phyloP scores from a whole-genome alignment of 2,888 invertebrate species.

The Pecten maximus region DNA sequence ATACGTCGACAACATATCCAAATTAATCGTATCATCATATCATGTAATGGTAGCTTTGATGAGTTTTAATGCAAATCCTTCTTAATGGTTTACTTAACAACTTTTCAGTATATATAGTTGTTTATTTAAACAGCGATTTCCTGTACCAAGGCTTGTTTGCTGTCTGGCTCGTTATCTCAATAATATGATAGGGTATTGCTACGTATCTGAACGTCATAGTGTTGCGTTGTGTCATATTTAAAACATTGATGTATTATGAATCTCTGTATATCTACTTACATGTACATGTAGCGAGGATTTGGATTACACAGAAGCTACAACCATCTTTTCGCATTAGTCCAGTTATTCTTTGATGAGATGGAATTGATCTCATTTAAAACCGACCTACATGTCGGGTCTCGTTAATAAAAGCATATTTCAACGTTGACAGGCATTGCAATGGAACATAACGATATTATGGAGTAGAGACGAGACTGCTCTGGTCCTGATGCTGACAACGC shows the following conservation, averaged over 20 bases:
- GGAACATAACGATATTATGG: not conserved
- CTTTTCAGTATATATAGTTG: no score
- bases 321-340: not conserved
- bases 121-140: no score
- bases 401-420: not conserved
- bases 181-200: no score
- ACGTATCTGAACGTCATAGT: no score
- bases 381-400: not conserved
- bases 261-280: not conserved
- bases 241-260: not conserved
- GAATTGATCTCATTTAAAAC: not conserved
- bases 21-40: no score
- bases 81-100: no score
- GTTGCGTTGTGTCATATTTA: not conserved
- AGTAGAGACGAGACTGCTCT: not conserved
- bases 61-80: no score
- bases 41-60: no score
- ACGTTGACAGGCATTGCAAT: not conserved
- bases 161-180: no score
- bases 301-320: not conserved
- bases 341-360: not conserved
- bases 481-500: not conserved
- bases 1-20: no score
- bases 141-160: no score
- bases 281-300: not conserved